A percentile compares a stretch with the other conserved stretches of the same genome.
Conservation (phyloP, 2,113 vertebrate species). For the Mormyrus iriodes region DNA sequence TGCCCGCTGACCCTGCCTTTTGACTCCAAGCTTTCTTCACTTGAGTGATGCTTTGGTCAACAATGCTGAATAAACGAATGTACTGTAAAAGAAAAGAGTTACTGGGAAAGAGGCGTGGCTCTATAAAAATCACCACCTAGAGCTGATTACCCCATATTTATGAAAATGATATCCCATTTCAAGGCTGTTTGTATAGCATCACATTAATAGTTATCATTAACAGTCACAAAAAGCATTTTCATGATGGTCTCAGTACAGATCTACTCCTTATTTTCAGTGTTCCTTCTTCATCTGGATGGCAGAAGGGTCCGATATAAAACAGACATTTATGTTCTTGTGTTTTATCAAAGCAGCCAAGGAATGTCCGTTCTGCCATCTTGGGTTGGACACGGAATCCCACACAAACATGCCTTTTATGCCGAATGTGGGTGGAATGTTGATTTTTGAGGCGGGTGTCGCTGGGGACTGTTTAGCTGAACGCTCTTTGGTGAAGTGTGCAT, state of each 20-base stretch:
- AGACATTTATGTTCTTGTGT: not conserved
- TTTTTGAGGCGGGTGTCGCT: slow-evolving; percentile 20
- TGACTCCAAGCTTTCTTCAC: not conserved
- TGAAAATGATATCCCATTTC: not conserved
- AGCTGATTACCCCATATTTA: not conserved
- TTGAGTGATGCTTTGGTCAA: not conserved
- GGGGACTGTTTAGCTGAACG: not conserved
- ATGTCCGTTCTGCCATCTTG: not conserved
- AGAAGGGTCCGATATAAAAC: not conserved
- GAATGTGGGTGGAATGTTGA: not conserved
- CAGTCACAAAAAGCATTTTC: not conserved
- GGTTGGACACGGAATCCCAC: not conserved
- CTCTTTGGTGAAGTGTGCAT: not conserved
- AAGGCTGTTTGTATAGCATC: not conserved
- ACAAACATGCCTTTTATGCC: slow-evolving; percentile 23
- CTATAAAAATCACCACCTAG: not conserved
- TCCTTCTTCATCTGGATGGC: not conserved
- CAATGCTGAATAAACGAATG: not conserved
- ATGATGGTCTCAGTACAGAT: not conserved
- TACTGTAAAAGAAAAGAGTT: not conserved
- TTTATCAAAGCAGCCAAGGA: not conserved
- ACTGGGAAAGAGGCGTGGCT: not conserved
- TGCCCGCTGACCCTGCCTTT: not conserved
- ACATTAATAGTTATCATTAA: not conserved
- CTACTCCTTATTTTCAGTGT: not conserved